phyloP scores from a whole-genome alignment of 2,888 invertebrate species.

The Cecidostiba fungosa region DNA sequence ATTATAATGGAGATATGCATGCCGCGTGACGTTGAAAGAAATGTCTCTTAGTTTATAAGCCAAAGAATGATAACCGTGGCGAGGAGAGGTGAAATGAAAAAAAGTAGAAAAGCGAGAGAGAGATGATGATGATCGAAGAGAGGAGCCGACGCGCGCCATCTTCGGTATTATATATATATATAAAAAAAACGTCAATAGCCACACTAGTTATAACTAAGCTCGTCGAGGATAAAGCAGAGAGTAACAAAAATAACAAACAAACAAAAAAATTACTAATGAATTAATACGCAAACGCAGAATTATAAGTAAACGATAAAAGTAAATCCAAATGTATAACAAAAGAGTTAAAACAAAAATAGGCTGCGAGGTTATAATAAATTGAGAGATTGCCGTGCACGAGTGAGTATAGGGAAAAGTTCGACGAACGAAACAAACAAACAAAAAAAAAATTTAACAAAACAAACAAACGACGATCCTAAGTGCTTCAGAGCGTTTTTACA shows the following conservation, averaged over 20 bases:
- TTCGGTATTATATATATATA: constrained; percentile 68
- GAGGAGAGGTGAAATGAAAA: background rate
- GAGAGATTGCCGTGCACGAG: background rate
- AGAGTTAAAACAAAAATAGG: background rate
- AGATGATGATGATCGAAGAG: constrained; percentile 42
- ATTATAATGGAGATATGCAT: constrained; percentile 25
- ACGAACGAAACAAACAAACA: background rate
- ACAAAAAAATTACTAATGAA: constrained; percentile 51
- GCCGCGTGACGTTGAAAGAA: constrained; percentile 44
- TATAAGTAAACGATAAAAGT: constrained; percentile 14
- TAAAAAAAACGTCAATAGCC: constrained; percentile 79
- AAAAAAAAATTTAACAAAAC: constrained; percentile 13
- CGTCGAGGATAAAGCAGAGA: constrained; percentile 66
- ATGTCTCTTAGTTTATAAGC: constrained; percentile 42
- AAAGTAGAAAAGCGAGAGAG: background rate
- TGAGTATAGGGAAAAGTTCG: constrained; percentile 6
- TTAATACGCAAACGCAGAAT: constrained; percentile 26
- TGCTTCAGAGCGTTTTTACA: constrained; percentile 65
- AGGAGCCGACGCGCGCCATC: constrained; percentile 64
- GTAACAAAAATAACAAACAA: constrained; percentile 58
- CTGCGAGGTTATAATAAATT: background rate
- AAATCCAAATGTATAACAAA: constrained; percentile 18
- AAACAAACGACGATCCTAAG: constrained; percentile 62
- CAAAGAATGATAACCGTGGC: background rate
- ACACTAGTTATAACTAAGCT: constrained; percentile 75